Percentiles rank a stretch among this genome's conserved stretches.
These are phyloP conservation scores for Sus scrofa DNA, from an alignment of 2,113 vertebrate species.

Conservation along the genomic window DNA sequence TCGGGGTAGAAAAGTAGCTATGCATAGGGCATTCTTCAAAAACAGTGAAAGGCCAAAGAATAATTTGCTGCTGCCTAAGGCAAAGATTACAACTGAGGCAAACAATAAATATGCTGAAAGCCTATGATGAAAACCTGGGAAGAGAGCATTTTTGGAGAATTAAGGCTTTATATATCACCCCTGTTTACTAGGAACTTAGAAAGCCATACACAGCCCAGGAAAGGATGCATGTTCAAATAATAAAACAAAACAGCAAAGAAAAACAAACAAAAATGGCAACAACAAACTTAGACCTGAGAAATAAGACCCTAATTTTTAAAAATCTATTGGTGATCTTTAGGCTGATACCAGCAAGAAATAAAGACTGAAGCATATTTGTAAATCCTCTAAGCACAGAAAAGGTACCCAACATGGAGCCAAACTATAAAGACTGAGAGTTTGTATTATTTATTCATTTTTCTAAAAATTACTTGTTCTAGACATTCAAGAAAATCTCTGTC, in stretches of 20 bases:
- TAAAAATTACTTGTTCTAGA: not conserved
- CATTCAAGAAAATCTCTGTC: not conserved
- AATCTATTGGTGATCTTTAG: not conserved
- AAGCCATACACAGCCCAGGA: not conserved
- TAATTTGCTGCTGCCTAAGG: not conserved
- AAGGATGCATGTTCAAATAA: not conserved
- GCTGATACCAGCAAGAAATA: not conserved
- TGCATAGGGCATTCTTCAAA: not conserved
- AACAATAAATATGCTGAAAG: not conserved
- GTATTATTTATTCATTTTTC: not conserved
- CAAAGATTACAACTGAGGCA: not conserved
- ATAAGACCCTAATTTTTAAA: not conserved
- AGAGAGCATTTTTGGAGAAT: not conserved
- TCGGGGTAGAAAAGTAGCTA: not conserved
- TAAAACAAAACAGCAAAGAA: not conserved
- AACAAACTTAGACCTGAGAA: not conserved
- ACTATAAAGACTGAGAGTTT: not conserved
- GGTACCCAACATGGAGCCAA: not conserved
- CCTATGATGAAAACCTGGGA: not conserved
- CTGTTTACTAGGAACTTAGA: not conserved
- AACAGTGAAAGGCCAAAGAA: not conserved
- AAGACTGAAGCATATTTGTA: not conserved
- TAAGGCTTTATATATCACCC: not conserved
- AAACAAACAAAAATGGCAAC: no score
- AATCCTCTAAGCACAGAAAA: not conserved